Percentiles rank a stretch among this genome's conserved stretches.
Conservation (phyloP, 1,140 invertebrate species). For the Aporrectodea caliginosa region DNA sequence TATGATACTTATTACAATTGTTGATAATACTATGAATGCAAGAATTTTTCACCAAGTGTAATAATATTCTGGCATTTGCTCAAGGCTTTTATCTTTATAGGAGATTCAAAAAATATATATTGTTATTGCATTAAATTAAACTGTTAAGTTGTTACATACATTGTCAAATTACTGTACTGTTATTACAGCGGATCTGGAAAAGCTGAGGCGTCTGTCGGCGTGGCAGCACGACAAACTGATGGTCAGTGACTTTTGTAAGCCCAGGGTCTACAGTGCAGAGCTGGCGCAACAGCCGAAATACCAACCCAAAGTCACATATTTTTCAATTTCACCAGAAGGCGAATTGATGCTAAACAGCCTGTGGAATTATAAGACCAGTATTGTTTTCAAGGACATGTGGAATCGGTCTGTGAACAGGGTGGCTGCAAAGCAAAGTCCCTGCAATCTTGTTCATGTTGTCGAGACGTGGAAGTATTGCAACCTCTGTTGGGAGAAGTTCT, state of each 20-base stretch:
- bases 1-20: no score
- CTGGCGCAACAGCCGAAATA: not conserved
- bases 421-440: not conserved
- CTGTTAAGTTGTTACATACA: no score
- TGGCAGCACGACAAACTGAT: not conserved
- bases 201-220: not conserved
- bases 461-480: no score
- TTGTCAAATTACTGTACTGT: no score
- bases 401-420: not conserved
- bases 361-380: not conserved
- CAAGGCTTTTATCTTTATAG: no score
- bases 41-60: no score
- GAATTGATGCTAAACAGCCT: not conserved
- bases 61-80: no score
- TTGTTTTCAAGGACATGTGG: not conserved
- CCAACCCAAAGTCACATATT: not conserved
- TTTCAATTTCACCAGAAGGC: not conserved
- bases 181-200: not conserved
- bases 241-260: not conserved
- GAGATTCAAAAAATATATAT: no score
- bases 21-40: no score
- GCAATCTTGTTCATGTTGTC: no score
- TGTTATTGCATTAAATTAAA: no score
- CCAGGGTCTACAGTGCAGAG: not conserved
- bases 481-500: conserved; percentile 32